Base-by-base conservation (phyloP, 2,888 invertebrate species). In the Acheta domesticus region DNA sequence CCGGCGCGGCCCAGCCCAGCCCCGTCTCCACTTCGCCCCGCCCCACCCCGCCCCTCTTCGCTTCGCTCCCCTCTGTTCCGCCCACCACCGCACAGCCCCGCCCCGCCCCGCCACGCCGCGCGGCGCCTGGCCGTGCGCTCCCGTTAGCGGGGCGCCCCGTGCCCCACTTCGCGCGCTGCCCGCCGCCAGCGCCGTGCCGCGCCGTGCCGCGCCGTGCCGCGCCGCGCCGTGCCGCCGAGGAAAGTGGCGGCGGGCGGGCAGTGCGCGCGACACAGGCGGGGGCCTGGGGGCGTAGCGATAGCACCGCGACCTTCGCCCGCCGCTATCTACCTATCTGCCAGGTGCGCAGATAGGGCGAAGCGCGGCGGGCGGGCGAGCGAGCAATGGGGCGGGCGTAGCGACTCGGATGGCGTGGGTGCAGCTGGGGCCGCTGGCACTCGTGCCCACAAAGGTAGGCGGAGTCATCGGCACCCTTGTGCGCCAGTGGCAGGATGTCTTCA, bases 391-490 rank as follows among this genome's bases (percentile, higher is more conserved):
- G 16, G 50, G 12, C 20, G 49, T 19, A 19, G 50, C 77, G 49
- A n/a, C 49, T 16, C 49, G 12, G 49, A 62, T 21, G 16, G 21
- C 21, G 49, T 49, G 49, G 50, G 48, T 23, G 48, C 75, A 79
- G 14, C 62, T 79, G 79, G 49, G 74, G 74, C 36, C 73, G 36
- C 23, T 82, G 62, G 77, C 80, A 19, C 76, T 80, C 74, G 80
- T 80, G 77, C 81, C 80, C 48, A 80, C 81, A 50, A 82, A 82
- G 85, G 86, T 88, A 83, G 87, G 87, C 84, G 84, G 83, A 82
- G 86, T 87, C 79, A 83, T 88, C 79, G 86, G 86, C 83, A 85
- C 86, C 79, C 84, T 88, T 80, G 85, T 87, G 81, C 86, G 86
- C 83, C 87, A 87, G 85, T 88, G 88, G 80, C 87, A 87, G 16